phyloP scores from a whole-genome alignment of 2,888 invertebrate genomes.

The Troides oblongomaculatus region DNA sequence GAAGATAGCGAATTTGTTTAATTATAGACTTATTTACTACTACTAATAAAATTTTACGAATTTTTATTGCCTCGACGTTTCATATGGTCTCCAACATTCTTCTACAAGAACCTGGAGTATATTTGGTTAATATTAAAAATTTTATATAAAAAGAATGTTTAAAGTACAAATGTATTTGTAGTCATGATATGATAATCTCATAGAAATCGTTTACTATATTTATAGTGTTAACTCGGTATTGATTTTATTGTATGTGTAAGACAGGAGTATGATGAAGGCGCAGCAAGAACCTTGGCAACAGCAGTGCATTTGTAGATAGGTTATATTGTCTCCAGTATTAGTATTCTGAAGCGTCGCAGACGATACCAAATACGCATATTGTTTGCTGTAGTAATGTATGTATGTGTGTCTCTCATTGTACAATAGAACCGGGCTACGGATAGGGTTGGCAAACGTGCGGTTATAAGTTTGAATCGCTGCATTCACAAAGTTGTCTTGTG shows the following conservation, averaged over 20 bases:
- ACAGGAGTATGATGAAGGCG: constrained; percentile 7
- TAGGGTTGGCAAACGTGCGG: constrained; percentile 6
- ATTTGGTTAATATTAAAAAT: too few species aligned
- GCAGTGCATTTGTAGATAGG: constrained; percentile 18
- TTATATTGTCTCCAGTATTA: constrained; percentile 26
- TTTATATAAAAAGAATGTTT: too few species aligned
- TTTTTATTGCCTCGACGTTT: too few species aligned
- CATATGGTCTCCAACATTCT: too few species aligned
- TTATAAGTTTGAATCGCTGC: background rate
- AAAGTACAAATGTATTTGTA: too few species aligned
- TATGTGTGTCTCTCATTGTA: constrained; percentile 20
- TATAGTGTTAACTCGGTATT: background rate
- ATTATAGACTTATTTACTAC: background rate
- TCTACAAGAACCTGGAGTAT: too few species aligned
- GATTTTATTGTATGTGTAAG: constrained; percentile 14
- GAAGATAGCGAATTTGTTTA: background rate
- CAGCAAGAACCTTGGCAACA: constrained; percentile 5
- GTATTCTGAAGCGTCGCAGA: constrained; percentile 25
- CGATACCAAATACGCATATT: constrained; percentile 29
- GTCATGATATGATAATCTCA: too few species aligned
- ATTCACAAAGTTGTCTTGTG: background rate
- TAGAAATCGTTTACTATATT: background rate
- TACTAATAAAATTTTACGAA: too few species aligned
- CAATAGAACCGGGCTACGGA: constrained; percentile 17
- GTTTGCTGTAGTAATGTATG: constrained; percentile 24